phyloP scores from a whole-genome alignment of 2,797 vertebrate genomes.

The Heliangelus exortis region DNA sequence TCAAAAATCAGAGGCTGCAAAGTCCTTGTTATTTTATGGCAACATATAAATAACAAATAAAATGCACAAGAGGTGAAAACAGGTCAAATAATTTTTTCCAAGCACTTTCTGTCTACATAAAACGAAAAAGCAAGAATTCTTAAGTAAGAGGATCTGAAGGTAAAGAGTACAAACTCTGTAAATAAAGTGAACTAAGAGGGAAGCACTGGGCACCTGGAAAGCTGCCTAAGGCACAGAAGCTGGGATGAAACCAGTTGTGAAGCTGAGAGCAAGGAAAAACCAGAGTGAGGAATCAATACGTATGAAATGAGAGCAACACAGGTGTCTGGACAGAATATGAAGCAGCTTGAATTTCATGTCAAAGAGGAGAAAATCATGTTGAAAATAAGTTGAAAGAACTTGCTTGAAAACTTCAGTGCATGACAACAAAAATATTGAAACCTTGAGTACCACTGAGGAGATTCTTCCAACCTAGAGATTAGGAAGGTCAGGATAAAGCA shows the following conservation, averaged over 20 bases:
- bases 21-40: not conserved
- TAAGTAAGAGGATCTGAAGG: not conserved
- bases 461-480: not conserved
- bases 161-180: not conserved
- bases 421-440: not conserved
- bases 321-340: not conserved
- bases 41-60: not conserved
- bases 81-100: not conserved
- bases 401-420: not conserved
- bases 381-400: not conserved
- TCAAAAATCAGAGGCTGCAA: not conserved
- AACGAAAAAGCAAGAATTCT: not conserved
- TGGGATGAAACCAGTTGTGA: not conserved
- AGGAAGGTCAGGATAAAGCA: not conserved
- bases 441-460: not conserved
- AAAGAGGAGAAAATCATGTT: not conserved
- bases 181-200: not conserved
- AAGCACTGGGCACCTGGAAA: not conserved
- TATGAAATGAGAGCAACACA: not conserved
- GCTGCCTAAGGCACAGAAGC: not conserved
- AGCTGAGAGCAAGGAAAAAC: not conserved
- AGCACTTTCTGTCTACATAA: not conserved
- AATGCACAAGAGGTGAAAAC: not conserved
- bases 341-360: not conserved
- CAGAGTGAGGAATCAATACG: not conserved